phyloP scores from a whole-genome alignment of 2,113 vertebrate species.

The Mixornis gularis region DNA sequence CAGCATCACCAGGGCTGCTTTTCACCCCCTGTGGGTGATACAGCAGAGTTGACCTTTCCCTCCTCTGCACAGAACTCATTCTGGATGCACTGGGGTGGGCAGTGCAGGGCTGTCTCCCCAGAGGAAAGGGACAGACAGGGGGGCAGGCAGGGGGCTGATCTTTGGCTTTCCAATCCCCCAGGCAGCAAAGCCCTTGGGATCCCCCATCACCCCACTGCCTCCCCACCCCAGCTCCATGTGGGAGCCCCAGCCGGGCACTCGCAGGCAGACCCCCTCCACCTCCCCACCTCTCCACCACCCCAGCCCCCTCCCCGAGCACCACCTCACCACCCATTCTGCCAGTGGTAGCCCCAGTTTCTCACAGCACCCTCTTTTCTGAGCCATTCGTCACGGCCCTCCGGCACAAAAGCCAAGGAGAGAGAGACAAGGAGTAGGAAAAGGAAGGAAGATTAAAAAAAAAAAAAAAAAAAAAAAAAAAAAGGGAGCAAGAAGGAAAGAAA shows the following conservation, averaged over 20 bases:
- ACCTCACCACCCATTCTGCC: slow-evolving; percentile 53
- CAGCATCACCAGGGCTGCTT: background rate
- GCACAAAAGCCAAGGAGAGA: slow-evolving; percentile 60
- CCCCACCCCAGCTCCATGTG: fast-evolving
- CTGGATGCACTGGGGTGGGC: background rate
- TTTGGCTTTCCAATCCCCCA: background rate
- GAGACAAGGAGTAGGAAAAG: slow-evolving; percentile 57
- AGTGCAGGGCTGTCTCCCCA: background rate
- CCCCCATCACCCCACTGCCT: fast-evolving
- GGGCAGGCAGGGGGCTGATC: fast-evolving
- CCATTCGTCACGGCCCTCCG: slow-evolving; percentile 54
- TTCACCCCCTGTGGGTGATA: too few relatives aligned
- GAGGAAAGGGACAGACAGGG: too few relatives aligned
- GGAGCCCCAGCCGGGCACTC: background rate
- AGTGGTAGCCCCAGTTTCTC: slow-evolving; percentile 53
- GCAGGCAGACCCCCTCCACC: too few relatives aligned
- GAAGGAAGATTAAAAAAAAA: slow-evolving; percentile 30
- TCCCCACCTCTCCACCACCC: background rate
- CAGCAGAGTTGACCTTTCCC: fast-evolving
- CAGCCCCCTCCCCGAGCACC: background rate
- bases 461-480: background rate
- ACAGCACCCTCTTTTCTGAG: slow-evolving; percentile 65
- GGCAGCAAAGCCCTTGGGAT: background rate
- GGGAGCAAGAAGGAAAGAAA: slow-evolving; percentile 45
- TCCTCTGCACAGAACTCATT: fast-evolving